Percentiles rank a stretch among this genome's conserved stretches.
Conservation (phyloP, 2,113 vertebrate genomes). For the Saguinus midas region DNA sequence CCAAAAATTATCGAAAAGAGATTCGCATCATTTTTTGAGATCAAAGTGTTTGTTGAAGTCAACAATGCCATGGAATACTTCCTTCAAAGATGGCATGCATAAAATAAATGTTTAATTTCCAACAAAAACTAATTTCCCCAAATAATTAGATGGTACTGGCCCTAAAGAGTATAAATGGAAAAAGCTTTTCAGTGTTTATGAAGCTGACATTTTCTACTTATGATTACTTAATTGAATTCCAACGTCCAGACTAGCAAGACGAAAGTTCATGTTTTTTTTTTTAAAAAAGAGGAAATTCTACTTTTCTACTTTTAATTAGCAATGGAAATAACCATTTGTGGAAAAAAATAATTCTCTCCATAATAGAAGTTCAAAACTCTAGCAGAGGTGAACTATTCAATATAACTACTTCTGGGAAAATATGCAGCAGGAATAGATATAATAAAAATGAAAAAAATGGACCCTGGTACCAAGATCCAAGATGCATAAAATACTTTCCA, state of each 20-base stretch:
- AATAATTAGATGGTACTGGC: neutral
- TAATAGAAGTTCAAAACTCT: conserved; percentile 43
- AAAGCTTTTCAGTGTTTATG: neutral
- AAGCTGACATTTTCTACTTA: conserved; percentile 8
- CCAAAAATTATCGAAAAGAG: neutral
- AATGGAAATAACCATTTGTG: conserved; percentile 36
- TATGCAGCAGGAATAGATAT: neutral
- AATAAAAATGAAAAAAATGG: neutral
- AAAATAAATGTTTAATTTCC: conserved; percentile 20
- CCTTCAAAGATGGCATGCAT: conserved; percentile 21
- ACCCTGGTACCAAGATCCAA: neutral
- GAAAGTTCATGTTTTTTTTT: neutral
- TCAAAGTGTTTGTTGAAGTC: neutral
- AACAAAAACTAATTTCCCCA: neutral
- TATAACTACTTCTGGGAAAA: conserved; percentile 46
- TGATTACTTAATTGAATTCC: conserved; percentile 35
- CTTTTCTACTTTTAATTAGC: conserved; percentile 51
- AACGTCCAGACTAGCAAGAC: neutral
- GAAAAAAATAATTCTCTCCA: neutral
- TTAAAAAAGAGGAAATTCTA: neutral
- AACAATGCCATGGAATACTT: neutral
- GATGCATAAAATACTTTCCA: neutral
- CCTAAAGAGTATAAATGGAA: neutral
- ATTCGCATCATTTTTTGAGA: neutral
- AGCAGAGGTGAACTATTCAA: conserved; percentile 27